A percentile compares a stretch with the other conserved stretches of the same genome.
These are phyloP conservation scores for Tridacna crocea DNA, from an alignment of 2,888 invertebrate species.

Conservation along the genomic window DNA sequence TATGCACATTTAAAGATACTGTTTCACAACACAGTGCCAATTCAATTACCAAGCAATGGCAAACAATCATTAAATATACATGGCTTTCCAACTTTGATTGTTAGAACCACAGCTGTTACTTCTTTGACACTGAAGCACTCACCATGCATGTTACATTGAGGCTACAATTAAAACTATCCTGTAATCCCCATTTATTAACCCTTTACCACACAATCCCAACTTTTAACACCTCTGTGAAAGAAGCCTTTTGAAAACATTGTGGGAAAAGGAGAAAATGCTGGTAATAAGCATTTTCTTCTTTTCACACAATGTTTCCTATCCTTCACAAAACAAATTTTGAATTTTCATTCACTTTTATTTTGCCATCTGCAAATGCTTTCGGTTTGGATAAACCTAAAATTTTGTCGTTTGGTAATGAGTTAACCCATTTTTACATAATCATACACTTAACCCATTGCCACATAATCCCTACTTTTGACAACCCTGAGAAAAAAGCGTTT, in stretches of 20 bases:
- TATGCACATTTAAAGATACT: no score
- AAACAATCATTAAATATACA: not conserved
- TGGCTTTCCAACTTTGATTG: not conserved
- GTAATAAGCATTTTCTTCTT: not conserved
- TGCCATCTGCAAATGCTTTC: no score
- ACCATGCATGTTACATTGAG: conserved; percentile 10
- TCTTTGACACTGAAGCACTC: not conserved
- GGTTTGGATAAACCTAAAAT: no score
- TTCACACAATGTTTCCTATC: not conserved
- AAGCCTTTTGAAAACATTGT: not conserved
- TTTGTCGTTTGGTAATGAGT: no score
- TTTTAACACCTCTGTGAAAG: not conserved
- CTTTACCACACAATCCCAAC: not conserved
- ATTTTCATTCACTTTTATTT: no score
- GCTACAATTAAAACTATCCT: not conserved
- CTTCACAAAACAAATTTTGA: no score
- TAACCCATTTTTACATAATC: no score
- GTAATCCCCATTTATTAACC: not conserved
- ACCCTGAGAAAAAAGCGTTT: no score
- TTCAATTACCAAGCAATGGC: not conserved
- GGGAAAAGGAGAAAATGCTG: not conserved
- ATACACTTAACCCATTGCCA: no score
- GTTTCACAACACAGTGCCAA: no score
- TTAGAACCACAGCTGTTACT: not conserved
- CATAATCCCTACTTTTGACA: no score